Evolutionary conservation across 2,888 invertebrate genomes (phyloP).

Genomic region (Machimus atricapillus): DNA sequence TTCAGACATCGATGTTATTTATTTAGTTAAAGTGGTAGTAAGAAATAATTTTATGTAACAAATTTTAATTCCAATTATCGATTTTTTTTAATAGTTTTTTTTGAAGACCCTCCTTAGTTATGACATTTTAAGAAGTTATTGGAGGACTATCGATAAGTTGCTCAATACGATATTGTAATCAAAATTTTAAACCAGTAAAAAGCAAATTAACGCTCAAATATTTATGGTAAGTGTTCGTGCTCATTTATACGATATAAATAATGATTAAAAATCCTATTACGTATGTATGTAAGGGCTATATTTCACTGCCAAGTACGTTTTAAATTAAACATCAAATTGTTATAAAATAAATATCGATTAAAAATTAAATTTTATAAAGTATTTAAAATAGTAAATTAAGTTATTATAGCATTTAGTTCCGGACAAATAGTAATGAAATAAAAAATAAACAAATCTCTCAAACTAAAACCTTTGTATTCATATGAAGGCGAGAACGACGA

Average conservation of each 20-base stretch:
- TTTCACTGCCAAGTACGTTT: background rate
- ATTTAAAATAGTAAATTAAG: background rate
- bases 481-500: background rate
- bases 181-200: background rate
- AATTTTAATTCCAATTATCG: too few species aligned
- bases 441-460: background rate
- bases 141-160: background rate
- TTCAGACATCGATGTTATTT: too few species aligned
- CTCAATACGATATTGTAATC: background rate
- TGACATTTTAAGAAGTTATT: background rate
- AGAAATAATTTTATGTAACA: too few species aligned
- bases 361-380: background rate
- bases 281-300: background rate
- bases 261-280: background rate
- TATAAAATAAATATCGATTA: background rate
- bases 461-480: background rate
- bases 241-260: background rate
- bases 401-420: background rate
- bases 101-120: background rate
- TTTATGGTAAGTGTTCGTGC: background rate
- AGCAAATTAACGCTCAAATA: background rate
- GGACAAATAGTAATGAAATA: background rate
- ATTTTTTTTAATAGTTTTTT: too few species aligned
- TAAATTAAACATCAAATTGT: background rate
- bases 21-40: too few species aligned